Conservation (phyloP, 2,888 invertebrate species). For the Orgyia antiqua region DNA sequence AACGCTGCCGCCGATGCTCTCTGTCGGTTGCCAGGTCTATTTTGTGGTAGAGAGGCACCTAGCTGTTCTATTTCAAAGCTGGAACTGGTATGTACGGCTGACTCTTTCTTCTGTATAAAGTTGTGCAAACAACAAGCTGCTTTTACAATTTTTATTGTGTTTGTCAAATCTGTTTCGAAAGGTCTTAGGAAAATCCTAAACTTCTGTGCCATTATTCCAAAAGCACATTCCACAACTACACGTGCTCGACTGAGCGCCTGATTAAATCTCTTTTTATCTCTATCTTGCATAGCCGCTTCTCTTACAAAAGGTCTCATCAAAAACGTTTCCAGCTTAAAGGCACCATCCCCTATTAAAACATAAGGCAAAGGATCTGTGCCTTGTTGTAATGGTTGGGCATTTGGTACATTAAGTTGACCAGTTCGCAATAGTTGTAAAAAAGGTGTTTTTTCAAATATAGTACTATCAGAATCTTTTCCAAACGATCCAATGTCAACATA, state of each 20-base stretch:
- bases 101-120: not conserved
- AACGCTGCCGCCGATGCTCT: no score
- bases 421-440: constrained; percentile 19
- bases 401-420: no score
- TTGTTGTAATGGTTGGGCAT: constrained; percentile 15
- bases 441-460: constrained; percentile 17
- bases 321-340: constrained; percentile 16
- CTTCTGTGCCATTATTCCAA: constrained; percentile 1
- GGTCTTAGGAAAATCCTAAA: constrained; percentile 4
- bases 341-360: constrained; percentile 21
- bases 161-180: constrained; percentile 1
- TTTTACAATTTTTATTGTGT: constrained; percentile 4
- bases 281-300: constrained; percentile 13
- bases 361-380: constrained; percentile 13
- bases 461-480: constrained; percentile 24
- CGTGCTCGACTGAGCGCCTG: constrained; percentile 11
- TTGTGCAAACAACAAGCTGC: not conserved
- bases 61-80: no score
- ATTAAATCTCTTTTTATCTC: constrained; percentile 12
- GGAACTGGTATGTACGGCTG: no score
- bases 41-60: no score
- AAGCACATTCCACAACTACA: constrained; percentile 9
- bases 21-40: no score
- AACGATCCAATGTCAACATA: constrained; percentile 23
- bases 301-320: no score